Percentiles rank a stretch among this genome's conserved stretches.
phyloP scores from a whole-genome alignment of 2,888 invertebrate species.

The Drosophila recens region DNA sequence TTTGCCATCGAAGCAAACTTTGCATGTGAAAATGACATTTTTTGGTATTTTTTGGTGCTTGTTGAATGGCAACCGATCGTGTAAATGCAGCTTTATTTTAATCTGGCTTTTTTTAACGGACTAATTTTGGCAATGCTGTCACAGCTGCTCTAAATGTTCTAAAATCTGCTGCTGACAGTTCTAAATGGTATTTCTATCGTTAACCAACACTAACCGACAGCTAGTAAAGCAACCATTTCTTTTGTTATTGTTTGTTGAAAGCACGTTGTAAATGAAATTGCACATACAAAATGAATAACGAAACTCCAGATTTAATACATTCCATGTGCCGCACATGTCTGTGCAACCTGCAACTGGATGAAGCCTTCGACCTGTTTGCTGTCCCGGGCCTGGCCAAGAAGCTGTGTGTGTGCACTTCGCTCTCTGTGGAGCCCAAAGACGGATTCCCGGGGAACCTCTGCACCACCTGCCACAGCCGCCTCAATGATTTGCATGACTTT shows the following conservation, averaged over 20 bases:
- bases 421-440: slow-evolving; percentile 79
- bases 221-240: background rate
- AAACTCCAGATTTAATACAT: slow-evolving; percentile 58
- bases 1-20: too few relatives aligned
- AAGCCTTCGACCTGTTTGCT: slow-evolving; percentile 75
- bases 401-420: slow-evolving; percentile 79
- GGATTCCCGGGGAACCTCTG: slow-evolving; percentile 82
- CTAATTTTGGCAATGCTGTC: too few relatives aligned
- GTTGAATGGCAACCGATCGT: too few relatives aligned
- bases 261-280: background rate
- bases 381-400: slow-evolving; percentile 82
- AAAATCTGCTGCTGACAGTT: too few relatives aligned
- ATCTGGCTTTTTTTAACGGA: too few relatives aligned
- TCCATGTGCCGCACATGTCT: slow-evolving; percentile 82
- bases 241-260: too few relatives aligned
- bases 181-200: background rate
- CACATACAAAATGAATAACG: slow-evolving; percentile 47
- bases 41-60: too few relatives aligned
- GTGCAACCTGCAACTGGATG: slow-evolving; percentile 64
- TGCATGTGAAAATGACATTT: too few relatives aligned
- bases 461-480: slow-evolving; percentile 66
- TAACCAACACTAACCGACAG: background rate
- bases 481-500: slow-evolving; percentile 80
- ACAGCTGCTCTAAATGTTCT: too few relatives aligned
- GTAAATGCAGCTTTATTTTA: too few relatives aligned